Conservation (phyloP, 1,140 invertebrate species). For the Adoxophyes honmai region DNA sequence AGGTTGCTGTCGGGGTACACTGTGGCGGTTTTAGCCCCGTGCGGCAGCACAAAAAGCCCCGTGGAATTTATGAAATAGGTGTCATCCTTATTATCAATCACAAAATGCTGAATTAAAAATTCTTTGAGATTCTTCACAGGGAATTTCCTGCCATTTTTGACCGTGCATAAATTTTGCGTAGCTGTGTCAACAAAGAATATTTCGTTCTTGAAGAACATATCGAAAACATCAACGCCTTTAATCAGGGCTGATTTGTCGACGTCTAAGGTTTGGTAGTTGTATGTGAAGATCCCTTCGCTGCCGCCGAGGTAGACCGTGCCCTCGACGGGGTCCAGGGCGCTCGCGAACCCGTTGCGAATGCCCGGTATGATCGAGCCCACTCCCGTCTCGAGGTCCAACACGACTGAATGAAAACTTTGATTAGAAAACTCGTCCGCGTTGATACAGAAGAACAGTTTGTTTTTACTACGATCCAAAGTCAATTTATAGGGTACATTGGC, state of each 20-base stretch:
- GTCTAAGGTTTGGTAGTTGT: slow-evolving; percentile 32
- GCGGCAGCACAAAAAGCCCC: slow-evolving; percentile 30
- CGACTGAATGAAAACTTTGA: slow-evolving; percentile 43
- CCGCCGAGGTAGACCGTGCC: slow-evolving; percentile 40
- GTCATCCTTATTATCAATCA: slow-evolving; percentile 29
- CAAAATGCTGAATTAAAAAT: slow-evolving; percentile 39
- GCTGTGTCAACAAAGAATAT: slow-evolving; percentile 45
- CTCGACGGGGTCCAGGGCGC: slow-evolving; percentile 34
- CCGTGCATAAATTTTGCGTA: slow-evolving; percentile 30
- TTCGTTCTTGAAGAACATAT: slow-evolving; percentile 38
- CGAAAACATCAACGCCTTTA: slow-evolving; percentile 37
- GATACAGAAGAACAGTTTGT: slow-evolving; percentile 45
- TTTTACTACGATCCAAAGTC: slow-evolving; percentile 33
- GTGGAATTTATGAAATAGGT: slow-evolving; percentile 34
- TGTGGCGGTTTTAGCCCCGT: slow-evolving; percentile 21
- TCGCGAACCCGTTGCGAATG: slow-evolving; percentile 46
- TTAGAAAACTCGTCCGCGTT: slow-evolving; percentile 48
- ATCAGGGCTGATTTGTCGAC: slow-evolving; percentile 30
- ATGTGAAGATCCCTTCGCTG: slow-evolving; percentile 43
- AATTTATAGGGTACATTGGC: slow-evolving; percentile 47
- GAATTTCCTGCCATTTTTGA: slow-evolving; percentile 22
- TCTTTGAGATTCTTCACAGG: slow-evolving; percentile 30
- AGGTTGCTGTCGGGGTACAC: slow-evolving; percentile 23
- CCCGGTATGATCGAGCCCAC: slow-evolving; percentile 28
- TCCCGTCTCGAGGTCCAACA: slow-evolving; percentile 33